Evolutionary conservation across 2,888 invertebrate genomes (phyloP).

Genomic region (Orchestes rusci): DNA sequence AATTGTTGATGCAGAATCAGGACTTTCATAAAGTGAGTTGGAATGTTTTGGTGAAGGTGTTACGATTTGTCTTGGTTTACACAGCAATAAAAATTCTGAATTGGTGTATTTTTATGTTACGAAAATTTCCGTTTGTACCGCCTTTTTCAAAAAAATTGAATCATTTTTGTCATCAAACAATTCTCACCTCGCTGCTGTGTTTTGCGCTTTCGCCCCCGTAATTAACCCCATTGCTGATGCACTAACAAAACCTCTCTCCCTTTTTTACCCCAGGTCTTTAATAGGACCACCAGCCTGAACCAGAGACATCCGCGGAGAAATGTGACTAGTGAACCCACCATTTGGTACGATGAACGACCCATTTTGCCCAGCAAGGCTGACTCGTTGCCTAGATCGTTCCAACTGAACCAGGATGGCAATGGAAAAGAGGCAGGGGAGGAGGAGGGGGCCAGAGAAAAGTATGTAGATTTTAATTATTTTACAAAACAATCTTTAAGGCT

Average conservation of each 20-base stretch:
- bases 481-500: no score
- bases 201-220: no score
- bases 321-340: slow-evolving; percentile 45
- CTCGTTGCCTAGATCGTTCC: slow-evolving; percentile 71
- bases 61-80: no score
- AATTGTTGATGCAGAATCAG: slow-evolving; percentile 72
- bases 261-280: slow-evolving; percentile 16
- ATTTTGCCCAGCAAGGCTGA: slow-evolving; percentile 69
- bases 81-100: no score
- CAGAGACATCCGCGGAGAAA: slow-evolving; percentile 31
- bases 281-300: slow-evolving; percentile 40
- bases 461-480: slow-evolving; percentile 12
- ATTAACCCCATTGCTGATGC: not conserved
- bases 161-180: no score
- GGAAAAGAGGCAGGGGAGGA: slow-evolving; percentile 36
- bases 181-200: no score
- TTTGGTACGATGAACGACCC: slow-evolving; percentile 57
- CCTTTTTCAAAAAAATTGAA: no score
- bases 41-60: no score
- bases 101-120: no score
- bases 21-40: slow-evolving; percentile 64
- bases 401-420: slow-evolving; percentile 44
- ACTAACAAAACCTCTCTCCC: slow-evolving; percentile 2
- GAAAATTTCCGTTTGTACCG: no score
- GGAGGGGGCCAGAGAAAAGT: slow-evolving; percentile 39